phyloP scores from a whole-genome alignment of 2,797 vertebrate species.

The Potorous gilbertii region DNA sequence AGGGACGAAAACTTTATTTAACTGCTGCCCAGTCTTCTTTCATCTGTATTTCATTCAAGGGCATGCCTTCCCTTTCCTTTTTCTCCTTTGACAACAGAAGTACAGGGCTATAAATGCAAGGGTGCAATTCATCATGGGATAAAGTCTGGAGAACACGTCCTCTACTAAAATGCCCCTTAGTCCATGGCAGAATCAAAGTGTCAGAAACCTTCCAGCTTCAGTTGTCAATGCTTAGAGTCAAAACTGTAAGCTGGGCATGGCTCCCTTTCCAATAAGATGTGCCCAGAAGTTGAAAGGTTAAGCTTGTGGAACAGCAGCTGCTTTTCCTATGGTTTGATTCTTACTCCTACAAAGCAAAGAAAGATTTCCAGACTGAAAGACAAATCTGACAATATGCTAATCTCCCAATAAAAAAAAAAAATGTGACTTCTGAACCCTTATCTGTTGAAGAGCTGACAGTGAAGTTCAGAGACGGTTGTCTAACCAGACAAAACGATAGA shows the following conservation, averaged over 20 bases:
- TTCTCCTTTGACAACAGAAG: conserved; percentile 78
- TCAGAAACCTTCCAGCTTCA: conserved; percentile 55
- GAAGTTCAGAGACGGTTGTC: conserved; percentile 86
- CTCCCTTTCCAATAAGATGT: conserved; percentile 76
- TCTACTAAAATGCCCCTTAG: conserved; percentile 77
- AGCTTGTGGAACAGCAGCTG: conserved; percentile 80
- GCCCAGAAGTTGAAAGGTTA: conserved; percentile 85
- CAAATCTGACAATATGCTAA: conserved; percentile 87
- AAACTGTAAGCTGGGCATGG: conserved; percentile 54
- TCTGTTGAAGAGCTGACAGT: conserved; percentile 85
- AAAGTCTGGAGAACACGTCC: conserved; percentile 79
- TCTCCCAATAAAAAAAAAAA: conserved; percentile 82
- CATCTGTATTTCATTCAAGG: conserved; percentile 78
- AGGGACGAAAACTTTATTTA: conserved; percentile 78
- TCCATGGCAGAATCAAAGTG: conserved; percentile 66
- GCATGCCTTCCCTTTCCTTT: conserved; percentile 57
- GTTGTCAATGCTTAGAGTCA: conserved; percentile 70
- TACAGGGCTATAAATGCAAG: conserved; percentile 82
- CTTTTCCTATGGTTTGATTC: conserved; percentile 80
- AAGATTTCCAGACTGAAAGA: conserved; percentile 83
- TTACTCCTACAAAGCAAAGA: conserved; percentile 82
- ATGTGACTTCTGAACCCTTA: conserved; percentile 85
- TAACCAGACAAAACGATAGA: conserved; percentile 86
- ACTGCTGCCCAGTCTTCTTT: conserved; percentile 69
- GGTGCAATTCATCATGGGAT: conserved; percentile 78